Percentiles rank a stretch among this genome's conserved stretches.
Conservation (phyloP, 2,888 invertebrate genomes). For the Oxycera nigricornis region DNA sequence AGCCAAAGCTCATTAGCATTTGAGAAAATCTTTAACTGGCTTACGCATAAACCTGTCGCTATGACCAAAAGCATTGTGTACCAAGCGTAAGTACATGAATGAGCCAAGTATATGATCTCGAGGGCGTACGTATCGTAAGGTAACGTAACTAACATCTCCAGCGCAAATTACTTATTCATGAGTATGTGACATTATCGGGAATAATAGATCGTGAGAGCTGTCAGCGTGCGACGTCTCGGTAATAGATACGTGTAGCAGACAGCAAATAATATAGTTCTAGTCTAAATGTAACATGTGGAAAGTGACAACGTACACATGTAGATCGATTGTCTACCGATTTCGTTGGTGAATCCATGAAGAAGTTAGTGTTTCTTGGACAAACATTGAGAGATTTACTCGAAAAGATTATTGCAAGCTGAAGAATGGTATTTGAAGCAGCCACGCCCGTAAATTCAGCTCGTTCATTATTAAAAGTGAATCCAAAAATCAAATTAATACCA, state of each 20-base stretch:
- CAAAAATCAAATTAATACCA: background rate
- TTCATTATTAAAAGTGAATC: background rate
- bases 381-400: background rate
- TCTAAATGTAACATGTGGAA: background rate
- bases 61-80: background rate
- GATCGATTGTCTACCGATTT: background rate
- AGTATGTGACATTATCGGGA: conserved; percentile 37
- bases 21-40: background rate
- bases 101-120: conserved; percentile 11
- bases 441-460: background rate
- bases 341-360: background rate
- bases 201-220: conserved; percentile 40
- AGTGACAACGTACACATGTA: background rate
- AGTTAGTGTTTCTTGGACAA: background rate
- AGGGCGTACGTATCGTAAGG: background rate
- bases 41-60: background rate
- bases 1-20: conserved; percentile 8
- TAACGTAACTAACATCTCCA: conserved; percentile 16
- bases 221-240: background rate
- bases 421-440: no score
- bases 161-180: conserved; percentile 38
- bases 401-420: background rate
- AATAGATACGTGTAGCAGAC: conserved; percentile 21
- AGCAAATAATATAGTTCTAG: background rate
- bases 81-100: background rate